Evolutionary conservation across 2,113 vertebrate species (phyloP).

Genomic region (Chrysemys picta): DNA sequence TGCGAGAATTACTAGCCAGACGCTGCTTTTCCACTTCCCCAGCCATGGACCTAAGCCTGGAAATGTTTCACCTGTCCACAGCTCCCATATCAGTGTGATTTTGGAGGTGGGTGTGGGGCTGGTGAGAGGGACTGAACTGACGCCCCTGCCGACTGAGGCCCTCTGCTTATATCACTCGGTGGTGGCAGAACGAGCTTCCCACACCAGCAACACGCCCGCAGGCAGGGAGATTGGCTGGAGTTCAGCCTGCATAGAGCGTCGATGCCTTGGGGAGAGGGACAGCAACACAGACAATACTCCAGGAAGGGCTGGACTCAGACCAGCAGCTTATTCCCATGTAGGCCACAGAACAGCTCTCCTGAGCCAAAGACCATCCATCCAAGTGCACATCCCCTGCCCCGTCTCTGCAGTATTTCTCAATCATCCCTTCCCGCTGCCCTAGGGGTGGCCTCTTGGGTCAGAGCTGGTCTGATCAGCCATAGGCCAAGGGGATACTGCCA

Average conservation of each 20-base stretch:
- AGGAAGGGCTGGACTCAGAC: background rate
- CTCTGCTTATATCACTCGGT: background rate
- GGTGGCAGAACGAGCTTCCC: background rate
- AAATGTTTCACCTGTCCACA: background rate
- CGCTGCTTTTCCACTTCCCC: background rate
- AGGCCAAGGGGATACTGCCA: background rate
- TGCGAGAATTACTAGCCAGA: background rate
- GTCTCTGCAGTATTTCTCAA: background rate
- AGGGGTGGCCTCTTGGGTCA: background rate
- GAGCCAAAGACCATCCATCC: too few relatives aligned
- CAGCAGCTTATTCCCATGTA: background rate
- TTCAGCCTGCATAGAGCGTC: background rate
- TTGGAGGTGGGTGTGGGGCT: background rate
- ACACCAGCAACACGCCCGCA: background rate
- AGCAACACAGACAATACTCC: background rate
- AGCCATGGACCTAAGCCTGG: background rate
- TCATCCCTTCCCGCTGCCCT: background rate
- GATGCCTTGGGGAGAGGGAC: background rate
- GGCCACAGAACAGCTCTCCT: background rate
- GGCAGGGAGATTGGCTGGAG: background rate
- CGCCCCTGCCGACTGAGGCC: background rate
- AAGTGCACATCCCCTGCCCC: background rate
- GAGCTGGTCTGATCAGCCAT: background rate
- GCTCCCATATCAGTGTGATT: background rate
- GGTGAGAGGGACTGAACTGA: background rate